Base-by-base conservation (phyloP, 2,113 vertebrate species). In the Crypturellus undulatus region DNA sequence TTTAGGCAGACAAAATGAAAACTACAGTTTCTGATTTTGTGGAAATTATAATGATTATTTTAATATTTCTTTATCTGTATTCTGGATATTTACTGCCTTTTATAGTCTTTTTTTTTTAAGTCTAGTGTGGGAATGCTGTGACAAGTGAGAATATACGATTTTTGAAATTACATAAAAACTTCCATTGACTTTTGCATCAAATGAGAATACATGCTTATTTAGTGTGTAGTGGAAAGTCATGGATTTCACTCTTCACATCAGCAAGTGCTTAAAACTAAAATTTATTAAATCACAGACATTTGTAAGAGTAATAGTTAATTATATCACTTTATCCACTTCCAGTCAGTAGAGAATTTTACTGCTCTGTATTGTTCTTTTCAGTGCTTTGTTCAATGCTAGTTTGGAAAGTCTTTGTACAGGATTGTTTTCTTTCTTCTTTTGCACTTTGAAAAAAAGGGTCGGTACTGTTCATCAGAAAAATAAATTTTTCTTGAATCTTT, bases 321-420 rank as follows among this genome's bases (percentile, higher is more conserved):
- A 43, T 70, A 76, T 92, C 65, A 96, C 58, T 89, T 76, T 85
- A 49, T 84, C 34, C 20, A 32, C 69, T 93, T 96, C 40, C 45
- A 38, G 77, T 51, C 45, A 58, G 21, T 79, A 72, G 88, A 94
- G 71, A 21, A 51, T 77, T 95, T 77, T 38, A 30, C 56, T 89
- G 84, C 28, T 28, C 47, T 65, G 32, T 42, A 6, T 94, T 88
- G 90, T 87, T 91, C 36, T 69, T 91, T 78, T 80, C 51, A 47
- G 28, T 65, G 51, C 32, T 79, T 89, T 75, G 77, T 89, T 83
- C 89, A 47, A 22, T 87, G n/a, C 73, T 89, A 28, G 25, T 84
- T 90, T 89, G 84, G 51, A 32, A 84, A 79, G 51, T 69, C 34
- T 84, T 88, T 75, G 14, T 82, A 28, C 9, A n/a, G n/a, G 75